phyloP scores from a whole-genome alignment of 1,140 invertebrate species.

The Heliothis virescens region DNA sequence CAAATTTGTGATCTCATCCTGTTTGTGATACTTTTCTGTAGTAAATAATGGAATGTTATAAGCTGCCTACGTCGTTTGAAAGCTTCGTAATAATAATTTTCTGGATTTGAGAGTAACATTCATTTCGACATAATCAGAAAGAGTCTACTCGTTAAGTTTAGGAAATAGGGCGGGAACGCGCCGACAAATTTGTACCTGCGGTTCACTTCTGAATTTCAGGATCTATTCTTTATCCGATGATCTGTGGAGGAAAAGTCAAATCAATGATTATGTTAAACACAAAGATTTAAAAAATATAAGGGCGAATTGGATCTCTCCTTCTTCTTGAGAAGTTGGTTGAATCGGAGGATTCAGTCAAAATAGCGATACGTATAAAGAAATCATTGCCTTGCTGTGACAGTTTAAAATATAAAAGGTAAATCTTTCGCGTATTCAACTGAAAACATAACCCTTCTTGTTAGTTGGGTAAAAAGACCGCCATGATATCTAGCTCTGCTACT shows the following conservation, averaged over 20 bases:
- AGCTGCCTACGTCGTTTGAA: constrained; percentile 38
- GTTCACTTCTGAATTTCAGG: constrained; percentile 72
- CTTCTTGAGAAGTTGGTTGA: no score
- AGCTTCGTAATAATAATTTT: constrained; percentile 46
- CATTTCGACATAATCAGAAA: constrained; percentile 16
- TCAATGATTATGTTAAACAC: background rate
- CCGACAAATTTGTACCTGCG: constrained; percentile 46
- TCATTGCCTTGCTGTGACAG: background rate
- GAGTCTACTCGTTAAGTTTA: constrained; percentile 30
- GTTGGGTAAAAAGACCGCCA: no score
- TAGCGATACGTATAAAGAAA: background rate
- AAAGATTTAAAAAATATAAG: background rate
- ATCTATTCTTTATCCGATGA: constrained; percentile 79
- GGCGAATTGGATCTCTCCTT: no score
- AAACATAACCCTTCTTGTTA: no score
- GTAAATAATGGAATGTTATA: constrained; percentile 46
- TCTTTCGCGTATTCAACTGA: no score
- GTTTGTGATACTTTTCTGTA: background rate
- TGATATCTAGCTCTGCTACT: no score
- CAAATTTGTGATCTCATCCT: background rate
- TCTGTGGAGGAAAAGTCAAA: constrained; percentile 61
- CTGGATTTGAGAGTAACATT: constrained; percentile 42
- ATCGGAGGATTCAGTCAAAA: no score
- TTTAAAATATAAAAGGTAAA: no score
- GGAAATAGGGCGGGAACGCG: constrained; percentile 22